Base-by-base conservation (phyloP, 2,888 invertebrate genomes). In the Diaprepes abbreviatus region DNA sequence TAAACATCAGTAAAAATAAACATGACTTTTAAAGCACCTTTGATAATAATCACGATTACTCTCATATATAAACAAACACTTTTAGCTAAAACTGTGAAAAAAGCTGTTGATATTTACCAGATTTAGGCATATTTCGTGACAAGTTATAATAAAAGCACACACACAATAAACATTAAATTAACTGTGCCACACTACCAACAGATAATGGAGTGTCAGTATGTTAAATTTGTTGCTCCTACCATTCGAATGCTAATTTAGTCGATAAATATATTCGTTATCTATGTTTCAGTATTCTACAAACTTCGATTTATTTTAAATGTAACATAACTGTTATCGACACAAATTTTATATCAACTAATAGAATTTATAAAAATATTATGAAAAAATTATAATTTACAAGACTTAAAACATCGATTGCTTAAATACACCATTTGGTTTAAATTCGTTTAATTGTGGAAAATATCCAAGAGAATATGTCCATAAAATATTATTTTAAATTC, bases 211-310 rank as follows among this genome's bases (percentile, higher is more conserved):
- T 63, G 63, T 50, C 21, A 38, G 33, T 59, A 43, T 50, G 50
- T 48, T 48, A 52, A 40, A 35, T 17, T 58, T 43, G 60, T 36
- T 33, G 14, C 19, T 58, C 45, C 38, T 31, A 9, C 65, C 60
- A 55, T 54, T 65, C 45, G 60, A 45, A 70, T 70, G 70, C 33
- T 60, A 70, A 70, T 70, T 65, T 57, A 5, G 12, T 28, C 58
- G 70, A 70, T 70, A 70, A 70, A 14, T 19, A 10, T 33, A 28
- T 31, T 19, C 57, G 60, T 48, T 70, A 70, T 70, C 70, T 60
- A 14, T 28, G 60, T 62, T 55, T 57, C 58, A 54, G 60, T 66
- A 57, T 63, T 60, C 65, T 45, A 59, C 43, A 9, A 21, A 59
- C 57, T 64, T 9, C 36, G 43, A 58, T 63, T 68, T 63, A 45